These are phyloP conservation scores for Otocyon megalotis DNA, from an alignment of 2,113 vertebrate genomes.

Conservation along the genomic window DNA sequence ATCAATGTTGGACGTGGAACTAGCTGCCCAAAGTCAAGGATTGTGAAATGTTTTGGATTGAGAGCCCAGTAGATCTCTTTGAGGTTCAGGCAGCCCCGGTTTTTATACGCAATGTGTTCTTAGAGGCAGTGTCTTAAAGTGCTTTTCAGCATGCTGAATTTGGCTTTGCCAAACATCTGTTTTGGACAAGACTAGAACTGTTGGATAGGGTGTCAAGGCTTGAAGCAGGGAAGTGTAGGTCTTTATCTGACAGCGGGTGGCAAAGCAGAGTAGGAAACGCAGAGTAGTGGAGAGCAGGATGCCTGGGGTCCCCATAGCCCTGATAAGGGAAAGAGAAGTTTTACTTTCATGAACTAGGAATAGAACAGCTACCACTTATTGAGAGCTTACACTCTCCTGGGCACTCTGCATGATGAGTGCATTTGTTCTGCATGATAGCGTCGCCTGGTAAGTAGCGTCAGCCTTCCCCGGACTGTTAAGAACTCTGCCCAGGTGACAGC, in stretches of 20 bases:
- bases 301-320: neutral
- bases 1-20: neutral
- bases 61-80: neutral
- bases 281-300: neutral
- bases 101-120: neutral
- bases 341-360: neutral
- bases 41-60: neutral
- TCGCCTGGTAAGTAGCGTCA: neutral
- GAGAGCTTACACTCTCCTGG: neutral
- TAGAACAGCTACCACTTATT: fast-evolving
- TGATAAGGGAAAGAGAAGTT: neutral
- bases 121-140: neutral
- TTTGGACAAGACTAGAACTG: neutral
- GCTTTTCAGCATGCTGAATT: neutral
- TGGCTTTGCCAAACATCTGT: neutral
- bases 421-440: neutral
- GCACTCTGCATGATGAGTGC: neutral
- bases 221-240: neutral
- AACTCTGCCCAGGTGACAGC: neutral
- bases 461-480: neutral
- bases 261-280: neutral
- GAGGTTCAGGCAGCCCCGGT: neutral
- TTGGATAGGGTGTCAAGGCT: neutral
- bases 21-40: neutral
- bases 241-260: neutral